Percentiles rank a stretch among this genome's conserved stretches.
phyloP scores from a whole-genome alignment of 2,797 vertebrate genomes.

The Caiman crocodilus region DNA sequence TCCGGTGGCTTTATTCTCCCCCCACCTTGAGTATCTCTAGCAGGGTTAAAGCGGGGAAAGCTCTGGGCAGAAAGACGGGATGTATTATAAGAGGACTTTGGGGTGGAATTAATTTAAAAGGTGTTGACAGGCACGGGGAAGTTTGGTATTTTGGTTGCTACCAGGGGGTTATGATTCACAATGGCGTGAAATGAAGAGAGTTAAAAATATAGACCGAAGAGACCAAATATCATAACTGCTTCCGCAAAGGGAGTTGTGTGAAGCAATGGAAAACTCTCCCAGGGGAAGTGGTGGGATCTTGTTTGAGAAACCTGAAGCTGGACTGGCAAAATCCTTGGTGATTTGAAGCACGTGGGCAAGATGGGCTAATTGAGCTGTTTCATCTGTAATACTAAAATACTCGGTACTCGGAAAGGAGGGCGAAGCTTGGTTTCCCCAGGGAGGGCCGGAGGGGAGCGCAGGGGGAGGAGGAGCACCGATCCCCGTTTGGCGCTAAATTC shows the following conservation, averaged over 20 bases:
- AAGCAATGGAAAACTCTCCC: neutral
- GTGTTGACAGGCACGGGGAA: neutral
- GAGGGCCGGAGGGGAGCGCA: neutral
- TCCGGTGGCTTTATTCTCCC: neutral
- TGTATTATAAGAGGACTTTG: neutral
- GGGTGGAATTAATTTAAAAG: neutral
- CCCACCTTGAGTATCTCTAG: neutral
- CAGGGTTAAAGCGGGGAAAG: neutral
- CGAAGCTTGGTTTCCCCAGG: neutral
- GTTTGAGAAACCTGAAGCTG: neutral
- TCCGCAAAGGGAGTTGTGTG: neutral
- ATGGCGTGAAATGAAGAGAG: accelerated
- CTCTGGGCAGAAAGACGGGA: neutral
- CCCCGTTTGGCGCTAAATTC: neutral
- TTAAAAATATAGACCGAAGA: neutral
- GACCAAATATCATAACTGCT: neutral
- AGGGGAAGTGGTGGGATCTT: neutral
- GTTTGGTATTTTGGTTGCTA: neutral
- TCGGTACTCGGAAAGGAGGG: neutral
- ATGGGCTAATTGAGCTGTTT: neutral
- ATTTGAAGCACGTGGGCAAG: neutral
- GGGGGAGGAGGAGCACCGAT: neutral
- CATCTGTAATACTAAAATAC: neutral
- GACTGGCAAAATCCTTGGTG: neutral
- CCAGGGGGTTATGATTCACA: accelerated